Percentiles rank a stretch among this genome's conserved stretches.
Evolutionary conservation across 2,113 vertebrate genomes (phyloP).

Genomic region (Hyperopisus bebe): DNA sequence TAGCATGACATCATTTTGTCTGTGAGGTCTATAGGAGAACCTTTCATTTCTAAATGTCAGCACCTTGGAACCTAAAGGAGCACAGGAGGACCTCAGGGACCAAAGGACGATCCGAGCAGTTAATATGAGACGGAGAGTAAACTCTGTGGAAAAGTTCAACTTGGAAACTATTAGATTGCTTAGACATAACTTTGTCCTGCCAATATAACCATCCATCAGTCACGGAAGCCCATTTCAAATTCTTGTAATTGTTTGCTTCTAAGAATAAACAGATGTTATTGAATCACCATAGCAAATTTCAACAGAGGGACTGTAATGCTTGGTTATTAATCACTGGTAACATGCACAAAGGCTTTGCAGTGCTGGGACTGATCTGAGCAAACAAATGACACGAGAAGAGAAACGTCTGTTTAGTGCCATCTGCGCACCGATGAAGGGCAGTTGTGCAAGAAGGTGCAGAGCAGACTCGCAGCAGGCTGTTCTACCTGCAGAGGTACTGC

Average conservation of each 20-base stretch:
- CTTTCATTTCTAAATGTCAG: background rate
- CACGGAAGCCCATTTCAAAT: background rate
- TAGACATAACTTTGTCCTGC: background rate
- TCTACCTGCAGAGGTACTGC: background rate
- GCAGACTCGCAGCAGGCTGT: background rate
- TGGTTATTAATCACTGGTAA: slow-evolving; percentile 15
- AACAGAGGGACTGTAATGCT: slow-evolving; percentile 8
- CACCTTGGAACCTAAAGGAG: background rate
- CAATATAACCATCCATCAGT: background rate
- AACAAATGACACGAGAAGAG: slow-evolving; percentile 1
- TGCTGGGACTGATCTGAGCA: slow-evolving; percentile 6
- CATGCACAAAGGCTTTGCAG: background rate
- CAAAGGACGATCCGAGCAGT: background rate
- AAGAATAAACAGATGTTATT: background rate
- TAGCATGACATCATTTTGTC: background rate
- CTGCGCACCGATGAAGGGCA: background rate
- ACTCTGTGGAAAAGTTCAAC: background rate
- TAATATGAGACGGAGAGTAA: background rate
- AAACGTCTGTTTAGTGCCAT: background rate
- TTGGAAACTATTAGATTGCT: background rate
- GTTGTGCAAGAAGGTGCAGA: background rate
- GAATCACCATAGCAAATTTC: background rate
- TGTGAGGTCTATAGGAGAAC: background rate
- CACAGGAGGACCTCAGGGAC: background rate
- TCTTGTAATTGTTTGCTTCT: background rate